Evolutionary conservation across 2,888 invertebrate species (phyloP).

Genomic region (Hydropsyche betteni): DNA sequence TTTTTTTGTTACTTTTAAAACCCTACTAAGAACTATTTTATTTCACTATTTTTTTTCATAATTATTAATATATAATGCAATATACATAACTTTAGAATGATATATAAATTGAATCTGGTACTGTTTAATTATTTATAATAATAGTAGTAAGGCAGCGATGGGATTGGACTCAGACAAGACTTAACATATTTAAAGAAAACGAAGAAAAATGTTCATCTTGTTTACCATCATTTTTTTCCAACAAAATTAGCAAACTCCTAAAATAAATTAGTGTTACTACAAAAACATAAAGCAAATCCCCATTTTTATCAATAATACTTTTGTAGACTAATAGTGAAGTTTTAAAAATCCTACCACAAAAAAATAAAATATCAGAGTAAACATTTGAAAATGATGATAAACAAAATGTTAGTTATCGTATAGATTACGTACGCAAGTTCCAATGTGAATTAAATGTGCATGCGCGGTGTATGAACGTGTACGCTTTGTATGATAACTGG

Average conservation of each 20-base stretch:
- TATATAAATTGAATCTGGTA: constrained; percentile 49
- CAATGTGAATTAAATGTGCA: constrained; percentile 7
- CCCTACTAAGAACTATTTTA: constrained; percentile 49
- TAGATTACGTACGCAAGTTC: not conserved
- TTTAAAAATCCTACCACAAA: too few species aligned
- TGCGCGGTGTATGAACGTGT: too few species aligned
- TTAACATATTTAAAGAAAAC: constrained; percentile 23
- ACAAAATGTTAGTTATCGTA: constrained; percentile 2
- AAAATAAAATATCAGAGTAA: too few species aligned
- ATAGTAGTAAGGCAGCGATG: constrained; percentile 44
- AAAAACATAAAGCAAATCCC: not conserved
- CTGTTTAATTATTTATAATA: constrained; percentile 44
- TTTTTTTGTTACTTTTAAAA: constrained; percentile 45
- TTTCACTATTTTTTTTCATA: constrained; percentile 49
- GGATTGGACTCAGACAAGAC: constrained; percentile 43
- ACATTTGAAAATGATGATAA: not conserved
- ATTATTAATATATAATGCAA: constrained; percentile 48
- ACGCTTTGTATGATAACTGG: too few species aligned
- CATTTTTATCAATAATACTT: too few species aligned
- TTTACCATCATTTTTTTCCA: constrained; percentile 20
- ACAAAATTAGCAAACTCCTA: not conserved
- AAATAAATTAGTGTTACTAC: not conserved
- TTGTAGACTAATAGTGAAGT: too few species aligned
- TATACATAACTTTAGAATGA: constrained; percentile 50
- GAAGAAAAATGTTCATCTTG: not conserved